phyloP scores from a whole-genome alignment of 2,888 invertebrate genomes.

The Sinopyrophorus schimmeli region DNA sequence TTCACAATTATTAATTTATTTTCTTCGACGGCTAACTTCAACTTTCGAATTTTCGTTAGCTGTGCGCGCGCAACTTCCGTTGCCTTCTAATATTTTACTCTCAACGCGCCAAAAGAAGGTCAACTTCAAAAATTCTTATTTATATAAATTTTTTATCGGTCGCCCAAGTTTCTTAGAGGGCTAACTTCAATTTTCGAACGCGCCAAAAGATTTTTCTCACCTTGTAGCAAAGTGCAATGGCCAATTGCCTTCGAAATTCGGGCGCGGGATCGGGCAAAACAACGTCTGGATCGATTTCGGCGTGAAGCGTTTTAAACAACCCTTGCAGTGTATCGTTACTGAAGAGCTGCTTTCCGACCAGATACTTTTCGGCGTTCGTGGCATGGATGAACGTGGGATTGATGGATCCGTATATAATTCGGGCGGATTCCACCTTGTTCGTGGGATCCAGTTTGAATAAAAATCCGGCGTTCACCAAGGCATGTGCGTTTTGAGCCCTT shows the following conservation, averaged over 20 bases:
- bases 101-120: too few species aligned
- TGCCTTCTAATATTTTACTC: too few species aligned
- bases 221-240: slow-evolving; percentile 79
- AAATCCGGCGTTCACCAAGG: slow-evolving; percentile 74
- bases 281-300: slow-evolving; percentile 66
- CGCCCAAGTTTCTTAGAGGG: too few species aligned
- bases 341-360: slow-evolving; percentile 52
- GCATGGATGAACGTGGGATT: slow-evolving; percentile 58
- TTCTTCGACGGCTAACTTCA: too few species aligned
- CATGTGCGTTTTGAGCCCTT: slow-evolving; percentile 71
- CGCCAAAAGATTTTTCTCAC: too few species aligned
- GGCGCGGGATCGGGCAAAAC: slow-evolving; percentile 68
- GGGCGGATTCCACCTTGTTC: slow-evolving; percentile 55
- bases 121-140: too few species aligned
- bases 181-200: too few species aligned
- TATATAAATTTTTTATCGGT: too few species aligned
- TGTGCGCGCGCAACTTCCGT: too few species aligned
- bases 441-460: slow-evolving; percentile 61
- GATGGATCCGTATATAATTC: slow-evolving; percentile 69
- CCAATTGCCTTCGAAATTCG: slow-evolving; percentile 68
- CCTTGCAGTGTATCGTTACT: slow-evolving; percentile 52
- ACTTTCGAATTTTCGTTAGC: too few species aligned
- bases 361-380: slow-evolving; percentile 54
- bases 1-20: too few species aligned
- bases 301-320: slow-evolving; percentile 56